Evolutionary conservation across 2,888 invertebrate genomes (phyloP), one percentile per base, ranked within the genome.

Genomic region (Synanthedon tipuliformis): DNA sequence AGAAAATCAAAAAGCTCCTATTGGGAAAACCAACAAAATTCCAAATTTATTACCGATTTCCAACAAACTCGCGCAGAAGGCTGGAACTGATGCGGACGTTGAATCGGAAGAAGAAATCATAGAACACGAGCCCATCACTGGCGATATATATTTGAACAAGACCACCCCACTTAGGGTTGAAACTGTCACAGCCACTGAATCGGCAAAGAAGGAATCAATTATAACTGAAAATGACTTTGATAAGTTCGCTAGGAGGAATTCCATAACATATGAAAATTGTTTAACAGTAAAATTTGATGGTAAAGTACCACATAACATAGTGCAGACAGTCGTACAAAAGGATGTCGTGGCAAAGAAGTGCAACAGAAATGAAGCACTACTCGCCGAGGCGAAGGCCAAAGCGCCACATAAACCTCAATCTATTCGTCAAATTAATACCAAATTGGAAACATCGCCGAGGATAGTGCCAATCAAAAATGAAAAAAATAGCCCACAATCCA

Each of bases 181-280:
- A 13, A 60, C 52, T 61, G 52, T 23, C 52, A 23, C 23, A 5
- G 62, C 51, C 34, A 56, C 53, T 34, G 72, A 73, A 40, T 41
- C 57, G 50, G 49, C 63, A 45, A 79, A 74, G 55, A 81, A 74
- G 57, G 82, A 80, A 55, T 52, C 73, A 13, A 75, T 84, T 41
- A 85, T 85, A 54, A 87, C 86, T 23, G 88, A 88, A 72, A 85
- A 75, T 52, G 88, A 88, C 49, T 88, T 88, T 57, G 88, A 88
- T 58, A 85, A 84, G 65, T 87, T 87, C 60, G 85, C 75, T 2
- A 69, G 86, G 60, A 68, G 85, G 54, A 88, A 85, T 64, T 86
- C 88, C 4, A 72, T 78, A 48, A 80, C 78, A 3, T 86, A 78
- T 54, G 83, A 85, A 63, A 81, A 84, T 59, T 68, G 80, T 56